Conservation (phyloP, 2,113 vertebrate genomes). For the Rhinogobius similis region DNA sequence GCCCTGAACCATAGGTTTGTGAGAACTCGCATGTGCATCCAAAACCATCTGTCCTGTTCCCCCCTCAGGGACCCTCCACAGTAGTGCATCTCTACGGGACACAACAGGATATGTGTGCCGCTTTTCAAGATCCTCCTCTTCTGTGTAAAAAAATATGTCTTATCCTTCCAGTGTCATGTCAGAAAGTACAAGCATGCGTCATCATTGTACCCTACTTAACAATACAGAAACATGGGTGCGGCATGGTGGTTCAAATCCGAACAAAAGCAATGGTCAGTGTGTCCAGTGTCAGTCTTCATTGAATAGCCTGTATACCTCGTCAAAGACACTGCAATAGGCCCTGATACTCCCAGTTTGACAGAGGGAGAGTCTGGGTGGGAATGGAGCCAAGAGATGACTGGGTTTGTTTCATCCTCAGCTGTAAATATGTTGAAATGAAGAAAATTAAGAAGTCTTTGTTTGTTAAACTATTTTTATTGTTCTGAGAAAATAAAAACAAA, state of each 20-base stretch:
- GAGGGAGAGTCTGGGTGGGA: slow-evolving; percentile 44
- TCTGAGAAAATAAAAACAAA: slow-evolving; percentile 71
- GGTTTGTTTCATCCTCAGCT: slow-evolving; percentile 70
- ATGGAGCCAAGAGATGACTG: slow-evolving; percentile 71
- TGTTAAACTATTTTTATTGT: slow-evolving; percentile 84
- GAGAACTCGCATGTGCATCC: slow-evolving; percentile 44
- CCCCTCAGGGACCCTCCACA: slow-evolving; percentile 72
- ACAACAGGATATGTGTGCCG: slow-evolving; percentile 36
- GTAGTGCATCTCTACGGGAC: slow-evolving; percentile 48
- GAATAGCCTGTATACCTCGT: slow-evolving; percentile 75
- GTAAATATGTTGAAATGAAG: slow-evolving; percentile 74
- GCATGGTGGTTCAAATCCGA: slow-evolving; percentile 46
- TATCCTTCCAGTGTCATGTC: slow-evolving; percentile 48
- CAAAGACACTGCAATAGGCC: slow-evolving; percentile 74
- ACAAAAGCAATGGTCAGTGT: slow-evolving; percentile 57
- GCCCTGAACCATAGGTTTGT: slow-evolving; percentile 46
- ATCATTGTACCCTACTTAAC: slow-evolving; percentile 46
- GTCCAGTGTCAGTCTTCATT: slow-evolving; percentile 58
- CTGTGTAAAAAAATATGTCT: slow-evolving; percentile 35
- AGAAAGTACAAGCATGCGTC: slow-evolving; percentile 56
- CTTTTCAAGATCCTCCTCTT: slow-evolving; percentile 38
- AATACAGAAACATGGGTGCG: slow-evolving; percentile 36
- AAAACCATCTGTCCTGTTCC: slow-evolving; percentile 46
- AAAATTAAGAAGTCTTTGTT: slow-evolving; percentile 80
- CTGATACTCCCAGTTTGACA: slow-evolving; percentile 40